Percentiles rank a stretch among this genome's conserved stretches.
These are phyloP conservation scores for Silurus lanzhouensis DNA, from an alignment of 2,797 vertebrate species.

Conservation along the genomic window DNA sequence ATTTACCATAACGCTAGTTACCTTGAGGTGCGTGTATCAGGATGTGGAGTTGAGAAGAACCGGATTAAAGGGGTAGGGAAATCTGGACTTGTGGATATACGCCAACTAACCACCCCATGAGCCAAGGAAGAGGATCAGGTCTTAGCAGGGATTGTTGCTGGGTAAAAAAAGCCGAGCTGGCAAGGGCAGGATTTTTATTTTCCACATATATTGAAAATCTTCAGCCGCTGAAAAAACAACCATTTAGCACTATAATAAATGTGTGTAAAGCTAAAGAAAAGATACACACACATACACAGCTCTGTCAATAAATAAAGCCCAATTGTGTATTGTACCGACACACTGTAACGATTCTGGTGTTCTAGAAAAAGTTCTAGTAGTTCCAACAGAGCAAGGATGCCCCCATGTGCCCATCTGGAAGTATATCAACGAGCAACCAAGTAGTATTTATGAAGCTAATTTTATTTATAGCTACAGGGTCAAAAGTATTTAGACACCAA, in stretches of 20 bases:
- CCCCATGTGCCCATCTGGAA: slow-evolving; percentile 64
- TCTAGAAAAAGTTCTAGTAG: not conserved
- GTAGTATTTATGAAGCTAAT: not conserved
- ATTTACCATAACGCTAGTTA: slow-evolving; percentile 34
- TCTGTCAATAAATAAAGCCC: not conserved
- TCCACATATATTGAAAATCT: too few relatives aligned
- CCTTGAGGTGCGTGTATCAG: slow-evolving; percentile 12
- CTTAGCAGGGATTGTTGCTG: slow-evolving; percentile 21
- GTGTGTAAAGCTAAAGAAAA: not conserved
- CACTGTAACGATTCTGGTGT: not conserved
- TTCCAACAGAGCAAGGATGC: slow-evolving; percentile 63
- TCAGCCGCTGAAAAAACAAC: not conserved
- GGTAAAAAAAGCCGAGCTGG: slow-evolving; percentile 8
- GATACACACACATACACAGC: not conserved
- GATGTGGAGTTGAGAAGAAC: slow-evolving; percentile 32
- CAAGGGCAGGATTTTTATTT: not conserved
- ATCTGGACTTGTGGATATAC: slow-evolving; percentile 50
- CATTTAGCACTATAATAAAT: not conserved
- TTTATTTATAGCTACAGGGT: not conserved
- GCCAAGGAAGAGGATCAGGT: slow-evolving; percentile 46
- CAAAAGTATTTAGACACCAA: not conserved
- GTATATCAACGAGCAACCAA: not conserved
- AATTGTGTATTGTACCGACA: not conserved
- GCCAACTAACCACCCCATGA: slow-evolving; percentile 49
- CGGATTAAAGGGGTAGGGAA: slow-evolving; percentile 48